A percentile compares a stretch with the other conserved stretches of the same genome.
phyloP scores from a whole-genome alignment of 2,888 invertebrate species.

The Rhogogaster chlorosoma region DNA sequence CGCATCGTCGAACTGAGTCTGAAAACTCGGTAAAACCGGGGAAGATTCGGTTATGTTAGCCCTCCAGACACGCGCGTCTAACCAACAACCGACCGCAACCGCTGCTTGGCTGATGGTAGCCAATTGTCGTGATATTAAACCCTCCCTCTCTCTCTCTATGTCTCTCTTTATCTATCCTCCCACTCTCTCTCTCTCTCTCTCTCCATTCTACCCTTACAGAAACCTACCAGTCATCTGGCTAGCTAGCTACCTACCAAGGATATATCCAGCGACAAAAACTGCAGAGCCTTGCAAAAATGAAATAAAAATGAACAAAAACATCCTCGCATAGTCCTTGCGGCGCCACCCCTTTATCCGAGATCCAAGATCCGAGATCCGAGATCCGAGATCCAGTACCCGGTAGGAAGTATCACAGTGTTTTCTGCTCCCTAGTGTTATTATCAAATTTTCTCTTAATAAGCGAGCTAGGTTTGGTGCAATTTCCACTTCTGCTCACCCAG shows the following conservation, averaged over 20 bases:
- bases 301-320: constrained; percentile 32
- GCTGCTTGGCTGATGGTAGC: constrained; percentile 37
- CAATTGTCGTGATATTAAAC: constrained; percentile 44
- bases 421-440: constrained; percentile 24
- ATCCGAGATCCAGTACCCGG: background rate
- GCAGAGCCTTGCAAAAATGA: background rate
- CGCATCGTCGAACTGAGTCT: background rate
- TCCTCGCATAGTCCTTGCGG: constrained; percentile 11
- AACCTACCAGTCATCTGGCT: background rate
- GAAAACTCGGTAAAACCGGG: background rate
- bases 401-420: background rate
- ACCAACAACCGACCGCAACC: constrained; percentile 19
- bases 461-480: constrained; percentile 33
- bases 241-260: background rate
- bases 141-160: background rate
- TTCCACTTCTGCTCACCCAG: constrained; percentile 15
- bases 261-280: constrained; percentile 10
- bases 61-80: constrained; percentile 23
- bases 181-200: background rate
- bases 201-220: background rate
- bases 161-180: background rate
- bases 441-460: constrained; percentile 46
- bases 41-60: background rate
- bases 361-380: background rate
- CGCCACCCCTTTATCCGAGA: background rate